Conservation (phyloP, 2,888 invertebrate genomes). For the Andrena camellia region DNA sequence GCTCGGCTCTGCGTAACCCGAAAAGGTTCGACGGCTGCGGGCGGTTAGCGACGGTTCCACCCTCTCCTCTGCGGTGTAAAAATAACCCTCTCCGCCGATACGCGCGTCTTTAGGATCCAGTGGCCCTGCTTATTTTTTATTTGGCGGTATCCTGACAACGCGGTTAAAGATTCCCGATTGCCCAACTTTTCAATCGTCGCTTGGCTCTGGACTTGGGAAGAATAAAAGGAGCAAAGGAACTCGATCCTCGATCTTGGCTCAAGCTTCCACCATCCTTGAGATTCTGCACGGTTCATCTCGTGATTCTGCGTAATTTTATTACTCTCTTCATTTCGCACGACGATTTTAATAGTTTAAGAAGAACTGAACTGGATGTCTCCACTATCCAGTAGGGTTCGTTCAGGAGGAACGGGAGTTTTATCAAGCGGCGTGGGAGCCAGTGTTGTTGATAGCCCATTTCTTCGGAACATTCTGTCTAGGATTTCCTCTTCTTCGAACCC, state of each 20-base stretch:
- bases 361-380: background rate
- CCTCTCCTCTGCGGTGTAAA: conserved; percentile 78
- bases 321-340: background rate
- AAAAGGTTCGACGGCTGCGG: conserved; percentile 81
- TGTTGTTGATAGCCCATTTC: conserved; percentile 12
- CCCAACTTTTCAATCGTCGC: background rate
- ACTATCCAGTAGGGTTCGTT: background rate
- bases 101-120: conserved; percentile 44
- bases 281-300: background rate
- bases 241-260: background rate
- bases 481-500: conserved; percentile 61
- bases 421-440: background rate
- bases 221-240: background rate
- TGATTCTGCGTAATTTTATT: background rate
- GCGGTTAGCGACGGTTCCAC: conserved; percentile 63
- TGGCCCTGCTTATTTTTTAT: conserved; percentile 48
- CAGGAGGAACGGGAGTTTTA: background rate
- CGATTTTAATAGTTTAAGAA: background rate
- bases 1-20: conserved; percentile 81
- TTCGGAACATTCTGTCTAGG: conserved; percentile 46
- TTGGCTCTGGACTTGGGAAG: too few species aligned
- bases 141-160: conserved; percentile 22
- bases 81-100: conserved; percentile 80
- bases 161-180: background rate
- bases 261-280: background rate